Conservation (phyloP, 2,888 invertebrate genomes). For the Chloromyia formosa region DNA sequence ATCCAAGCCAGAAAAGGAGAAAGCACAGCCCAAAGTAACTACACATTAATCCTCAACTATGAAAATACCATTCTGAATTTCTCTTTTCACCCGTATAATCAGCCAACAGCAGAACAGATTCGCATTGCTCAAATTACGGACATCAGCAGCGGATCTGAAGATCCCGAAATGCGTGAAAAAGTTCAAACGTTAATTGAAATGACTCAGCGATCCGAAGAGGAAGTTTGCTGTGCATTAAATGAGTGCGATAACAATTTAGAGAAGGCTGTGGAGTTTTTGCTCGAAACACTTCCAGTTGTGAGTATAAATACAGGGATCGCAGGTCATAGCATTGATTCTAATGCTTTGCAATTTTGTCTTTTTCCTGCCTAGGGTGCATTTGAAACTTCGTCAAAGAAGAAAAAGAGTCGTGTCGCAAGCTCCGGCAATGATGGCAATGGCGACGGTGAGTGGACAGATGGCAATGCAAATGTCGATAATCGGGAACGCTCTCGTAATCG, state of each 20-base stretch:
- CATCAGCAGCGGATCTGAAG: constrained; percentile 70
- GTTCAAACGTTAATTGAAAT: constrained; percentile 88
- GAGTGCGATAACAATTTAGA: constrained; percentile 91
- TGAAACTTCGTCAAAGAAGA: constrained; percentile 88
- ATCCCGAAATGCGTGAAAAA: constrained; percentile 72
- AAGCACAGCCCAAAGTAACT: constrained; percentile 66
- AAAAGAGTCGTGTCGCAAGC: constrained; percentile 78
- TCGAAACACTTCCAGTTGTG: constrained; percentile 63
- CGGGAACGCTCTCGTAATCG: constrained; percentile 63
- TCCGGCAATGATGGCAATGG: constrained; percentile 66
- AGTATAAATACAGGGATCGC: too few relatives aligned
- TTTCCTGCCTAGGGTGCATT: constrained; percentile 74
- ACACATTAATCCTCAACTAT: too few relatives aligned
- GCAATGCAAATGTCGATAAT: constrained; percentile 56
- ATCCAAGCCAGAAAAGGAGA: constrained; percentile 70
- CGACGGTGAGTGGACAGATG: constrained; percentile 64
- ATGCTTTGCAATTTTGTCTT: constrained; percentile 16
- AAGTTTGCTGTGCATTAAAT: constrained; percentile 90
- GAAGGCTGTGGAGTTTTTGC: constrained; percentile 67
- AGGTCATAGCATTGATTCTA: not conserved
- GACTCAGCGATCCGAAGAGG: constrained; percentile 89
- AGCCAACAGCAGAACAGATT: constrained; percentile 86
- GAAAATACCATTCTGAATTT: not conserved
- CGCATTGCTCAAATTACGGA: constrained; percentile 85
- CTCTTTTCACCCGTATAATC: too few relatives aligned